Evolutionary conservation across 2,888 invertebrate species (phyloP).

Genomic region (Drosophila emarginata): DNA sequence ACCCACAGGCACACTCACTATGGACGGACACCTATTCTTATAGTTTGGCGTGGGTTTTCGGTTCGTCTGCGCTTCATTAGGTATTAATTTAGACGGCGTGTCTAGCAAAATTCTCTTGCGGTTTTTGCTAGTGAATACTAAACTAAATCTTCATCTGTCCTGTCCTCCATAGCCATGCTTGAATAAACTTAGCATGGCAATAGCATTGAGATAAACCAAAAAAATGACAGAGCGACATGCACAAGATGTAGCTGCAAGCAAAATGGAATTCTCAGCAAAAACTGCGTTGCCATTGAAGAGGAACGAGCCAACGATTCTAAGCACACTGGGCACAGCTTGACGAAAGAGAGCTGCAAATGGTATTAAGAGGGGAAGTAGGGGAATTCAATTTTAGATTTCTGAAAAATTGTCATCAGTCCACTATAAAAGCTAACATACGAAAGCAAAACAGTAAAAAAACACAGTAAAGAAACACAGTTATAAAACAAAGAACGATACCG

Average conservation of each 20-base stretch:
- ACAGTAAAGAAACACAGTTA: too few species aligned
- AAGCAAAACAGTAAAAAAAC: too few species aligned
- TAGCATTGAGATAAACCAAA: constrained; percentile 17
- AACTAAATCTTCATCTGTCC: constrained; percentile 43
- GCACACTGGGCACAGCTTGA: constrained; percentile 3
- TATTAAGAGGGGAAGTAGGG: neutral
- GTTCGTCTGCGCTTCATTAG: constrained; percentile 61
- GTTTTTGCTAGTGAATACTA: constrained; percentile 15
- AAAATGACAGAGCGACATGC: constrained; percentile 22
- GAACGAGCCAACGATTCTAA: constrained; percentile 2
- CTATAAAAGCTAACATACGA: neutral
- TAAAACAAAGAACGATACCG: neutral
- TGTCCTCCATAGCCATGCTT: constrained; percentile 29
- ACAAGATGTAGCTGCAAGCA: constrained; percentile 34
- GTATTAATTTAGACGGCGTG: constrained; percentile 53
- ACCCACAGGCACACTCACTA: constrained; percentile 11
- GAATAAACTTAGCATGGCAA: constrained; percentile 42
- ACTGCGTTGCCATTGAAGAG: neutral
- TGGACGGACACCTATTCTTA: constrained; percentile 49
- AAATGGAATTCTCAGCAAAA: constrained; percentile 14
- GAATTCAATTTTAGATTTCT: neutral
- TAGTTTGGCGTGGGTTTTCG: constrained; percentile 30
- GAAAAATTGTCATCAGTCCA: neutral
- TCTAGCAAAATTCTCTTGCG: constrained; percentile 15
- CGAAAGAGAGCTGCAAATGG: neutral